Evolutionary conservation across 2,888 invertebrate genomes (phyloP), one percentile per base, ranked within the genome.

Genomic region (Baronia brevicornis): DNA sequence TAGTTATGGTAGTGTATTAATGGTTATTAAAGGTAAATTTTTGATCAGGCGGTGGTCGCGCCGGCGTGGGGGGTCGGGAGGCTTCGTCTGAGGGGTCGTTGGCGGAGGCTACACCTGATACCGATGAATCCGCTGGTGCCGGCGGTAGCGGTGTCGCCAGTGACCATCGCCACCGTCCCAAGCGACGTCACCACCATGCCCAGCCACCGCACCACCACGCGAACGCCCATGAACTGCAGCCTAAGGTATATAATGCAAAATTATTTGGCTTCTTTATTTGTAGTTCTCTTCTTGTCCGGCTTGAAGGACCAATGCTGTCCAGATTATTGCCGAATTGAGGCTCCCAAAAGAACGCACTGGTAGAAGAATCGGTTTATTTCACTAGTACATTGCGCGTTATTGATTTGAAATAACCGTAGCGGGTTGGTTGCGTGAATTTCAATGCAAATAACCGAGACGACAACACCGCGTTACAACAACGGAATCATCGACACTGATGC

Each of bases 61-160:
- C n/a, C n/a, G n/a, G 43, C 8, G 51, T 50, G 19, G 63, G 64
- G 60, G 69, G 54, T 43, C 85, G 87, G 18, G 82, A 85, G 65
- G 78, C 80, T 2, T 88, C 88, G 33, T 91, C 91, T 24, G 93
- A 93, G 63, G 91, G 89, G 44, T 91, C 91, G 48, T 69, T 88
- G 43, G 88, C 88, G 46, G 90, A 91, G 60, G 88, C 87, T 49
- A 90, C 90, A 24, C 90, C 91, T 3, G 92, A 92, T 67, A 91
- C 92, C 2, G 92, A 92, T 60, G 91, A 90, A 66, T 89, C 89
- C 1, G 86, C 38, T 75, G 59, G 86, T 33, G 65, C 75, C 40
- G 69, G 82, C 21, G 69, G 59, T 55, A 55, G 69, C 45, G 77
- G 78, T 33, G 68, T 66, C 28, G 31, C 48, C 1, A 21, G 24